These are phyloP conservation scores for Andrena bicolor DNA, from an alignment of 2,888 invertebrate species.

Conservation along the genomic window DNA sequence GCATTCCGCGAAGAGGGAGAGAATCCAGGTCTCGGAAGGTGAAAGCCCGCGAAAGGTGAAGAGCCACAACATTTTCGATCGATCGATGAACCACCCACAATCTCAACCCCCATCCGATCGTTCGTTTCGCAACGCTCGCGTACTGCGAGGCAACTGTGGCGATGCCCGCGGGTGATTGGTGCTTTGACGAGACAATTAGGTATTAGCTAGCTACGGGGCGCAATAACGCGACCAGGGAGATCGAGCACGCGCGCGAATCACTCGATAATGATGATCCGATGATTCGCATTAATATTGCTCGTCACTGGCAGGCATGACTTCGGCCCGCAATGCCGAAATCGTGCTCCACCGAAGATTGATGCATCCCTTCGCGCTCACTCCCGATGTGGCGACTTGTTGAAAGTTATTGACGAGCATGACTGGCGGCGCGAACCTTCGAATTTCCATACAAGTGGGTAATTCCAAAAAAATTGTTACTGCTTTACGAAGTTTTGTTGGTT, in stretches of 20 bases:
- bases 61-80: constrained; percentile 25
- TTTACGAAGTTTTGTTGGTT: too few relatives aligned
- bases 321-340: background rate
- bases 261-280: constrained; percentile 44
- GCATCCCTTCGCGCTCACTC: background rate
- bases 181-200: constrained; percentile 46
- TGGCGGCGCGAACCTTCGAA: too few relatives aligned
- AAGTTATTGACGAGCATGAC: background rate
- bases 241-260: constrained; percentile 33
- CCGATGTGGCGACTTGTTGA: background rate
- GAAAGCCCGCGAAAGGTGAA: constrained; percentile 17
- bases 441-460: too few relatives aligned
- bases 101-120: background rate
- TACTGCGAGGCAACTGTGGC: background rate
- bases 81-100: constrained; percentile 8
- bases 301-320: constrained; percentile 23
- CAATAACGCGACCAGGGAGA: constrained; percentile 14
- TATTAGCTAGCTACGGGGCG: constrained; percentile 30
- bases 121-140: background rate
- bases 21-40: constrained; percentile 7
- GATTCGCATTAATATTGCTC: constrained; percentile 36
- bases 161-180: constrained; percentile 5
- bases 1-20: background rate
- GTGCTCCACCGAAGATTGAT: constrained; percentile 1
- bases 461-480: too few relatives aligned